Evolutionary conservation across 2,113 vertebrate species (phyloP), one percentile per base, ranked within the genome.

Genomic region (Delphinus delphis): DNA sequence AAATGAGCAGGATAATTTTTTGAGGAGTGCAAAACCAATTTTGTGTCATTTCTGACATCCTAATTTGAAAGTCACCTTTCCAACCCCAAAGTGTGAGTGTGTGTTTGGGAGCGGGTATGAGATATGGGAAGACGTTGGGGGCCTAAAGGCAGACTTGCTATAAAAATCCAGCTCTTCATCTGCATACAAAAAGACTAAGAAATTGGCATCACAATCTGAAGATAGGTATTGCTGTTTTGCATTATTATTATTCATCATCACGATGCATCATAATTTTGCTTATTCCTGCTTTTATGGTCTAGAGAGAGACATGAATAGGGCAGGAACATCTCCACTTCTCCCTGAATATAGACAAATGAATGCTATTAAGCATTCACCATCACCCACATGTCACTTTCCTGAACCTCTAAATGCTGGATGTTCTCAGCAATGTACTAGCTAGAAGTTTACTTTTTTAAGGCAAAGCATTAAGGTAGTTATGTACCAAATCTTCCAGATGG

Each of bases 221-320:
- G 93, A 92, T 70, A 94, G 50, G 60, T 36, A 36, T 36, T 36
- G 36, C 36, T 36, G 36, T 67, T 98, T 97, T 93, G 44, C 60
- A 31, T 92, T 77, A 60, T 81, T 91, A 96, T 95, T 95, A 80
- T 58, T 93, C 90, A 85, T 94, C 89, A 96, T 88, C 44, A 74
- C 92, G 83, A 58, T 80, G 77, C 53, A 26, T 10, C 85, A 92
- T 96, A 23, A 25, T 81, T 97, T 96, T 96, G 95, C 81, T 88
- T 95, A 83, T 95, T 92, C 38, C 55, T 81, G 53, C 77, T 92
- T 96, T 73, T 65, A 95, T 62, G 82, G 65, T 53, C 90, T 62
- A 90, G 55, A 77, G n/a, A 96, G 82, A 96, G 84, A 95, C 23
- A 83, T n/a, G 95, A 96, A 81, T 86, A 96, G 62, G 77, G 63